Base-by-base conservation (phyloP, 2,888 invertebrate species). In the Prosapia bicincta region DNA sequence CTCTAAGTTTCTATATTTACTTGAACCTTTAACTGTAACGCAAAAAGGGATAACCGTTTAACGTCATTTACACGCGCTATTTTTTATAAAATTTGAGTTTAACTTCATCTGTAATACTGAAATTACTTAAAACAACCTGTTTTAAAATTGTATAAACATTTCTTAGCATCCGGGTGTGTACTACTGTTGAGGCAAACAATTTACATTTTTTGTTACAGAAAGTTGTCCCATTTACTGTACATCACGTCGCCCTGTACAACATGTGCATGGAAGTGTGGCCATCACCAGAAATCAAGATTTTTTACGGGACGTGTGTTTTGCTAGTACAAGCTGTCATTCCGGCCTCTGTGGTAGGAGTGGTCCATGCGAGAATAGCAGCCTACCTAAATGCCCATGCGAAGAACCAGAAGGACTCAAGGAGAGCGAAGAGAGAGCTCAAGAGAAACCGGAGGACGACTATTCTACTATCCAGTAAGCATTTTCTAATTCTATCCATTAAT, bases 291-390 rank as follows among this genome's bases (percentile, higher is more conserved):
- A 78, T 80, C 82, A 92, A 93, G 85, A 90, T 98, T 84, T 92
- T 92, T 0, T 91, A 94, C 80, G 92, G 98, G 83, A 97, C 97
- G 84, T 96, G 96, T 81, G 88, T 97, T 85, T 88, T 98, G 79
- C 90, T 92, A 71, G 91, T 94, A 84, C 84, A 95, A 82, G 89
- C 94, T 79, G 89, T 85, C 73, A 85, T 88, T 74, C 81, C 89
- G 6, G 81, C 81, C n/a, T 73, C 75, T 66, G 82, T 82, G 23
- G 81, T 82, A 25, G 78, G 79, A 28, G 79, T 79, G 23, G 80
- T 83, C 0, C 83, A 83, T 77, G 81, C 81, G 38, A 78, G 80
- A 26, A 82, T 82, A 65, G 82, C 81, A 20, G 76, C 80, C 28
- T 80, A 81, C 76, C 79, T 82, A n/a, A 79, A 82, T 75, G 77